Evolutionary conservation across 2,113 vertebrate species (phyloP).

Genomic region (Lanius ludovicianus): DNA sequence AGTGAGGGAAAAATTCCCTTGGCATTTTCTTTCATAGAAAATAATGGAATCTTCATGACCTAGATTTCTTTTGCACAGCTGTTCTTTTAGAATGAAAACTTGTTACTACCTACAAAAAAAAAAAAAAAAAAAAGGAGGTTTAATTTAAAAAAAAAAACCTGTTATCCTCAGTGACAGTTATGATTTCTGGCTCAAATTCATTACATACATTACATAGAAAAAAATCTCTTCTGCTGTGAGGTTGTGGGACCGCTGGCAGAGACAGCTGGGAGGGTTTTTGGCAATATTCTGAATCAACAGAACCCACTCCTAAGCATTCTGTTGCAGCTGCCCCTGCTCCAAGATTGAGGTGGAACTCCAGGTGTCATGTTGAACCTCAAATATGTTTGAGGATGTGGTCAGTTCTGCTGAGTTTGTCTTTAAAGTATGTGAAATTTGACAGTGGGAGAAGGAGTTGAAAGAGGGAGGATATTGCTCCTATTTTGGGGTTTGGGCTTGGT

Average conservation of each 20-base stretch:
- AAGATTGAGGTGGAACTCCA: background rate
- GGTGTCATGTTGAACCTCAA: background rate
- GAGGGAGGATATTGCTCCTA: background rate
- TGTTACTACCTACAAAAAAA: background rate
- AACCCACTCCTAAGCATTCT: background rate
- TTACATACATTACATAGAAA: background rate
- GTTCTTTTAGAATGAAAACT: background rate
- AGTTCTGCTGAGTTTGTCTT: background rate
- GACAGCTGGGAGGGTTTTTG: background rate
- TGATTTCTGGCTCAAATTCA: background rate
- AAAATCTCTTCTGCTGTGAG: background rate
- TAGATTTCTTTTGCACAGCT: background rate
- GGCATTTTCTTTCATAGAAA: background rate
- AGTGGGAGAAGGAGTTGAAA: background rate
- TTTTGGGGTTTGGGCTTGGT: background rate
- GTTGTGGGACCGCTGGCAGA: background rate
- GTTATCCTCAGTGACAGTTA: background rate
- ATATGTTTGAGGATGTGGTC: accelerated
- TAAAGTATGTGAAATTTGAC: background rate
- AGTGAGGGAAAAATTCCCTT: background rate
- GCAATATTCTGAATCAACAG: background rate
- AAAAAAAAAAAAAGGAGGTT: background rate
- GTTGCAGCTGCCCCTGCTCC: background rate
- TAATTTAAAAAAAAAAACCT: background rate
- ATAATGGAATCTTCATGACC: background rate